Conservation (phyloP, 2,113 vertebrate genomes). For the Ailurus styani region DNA sequence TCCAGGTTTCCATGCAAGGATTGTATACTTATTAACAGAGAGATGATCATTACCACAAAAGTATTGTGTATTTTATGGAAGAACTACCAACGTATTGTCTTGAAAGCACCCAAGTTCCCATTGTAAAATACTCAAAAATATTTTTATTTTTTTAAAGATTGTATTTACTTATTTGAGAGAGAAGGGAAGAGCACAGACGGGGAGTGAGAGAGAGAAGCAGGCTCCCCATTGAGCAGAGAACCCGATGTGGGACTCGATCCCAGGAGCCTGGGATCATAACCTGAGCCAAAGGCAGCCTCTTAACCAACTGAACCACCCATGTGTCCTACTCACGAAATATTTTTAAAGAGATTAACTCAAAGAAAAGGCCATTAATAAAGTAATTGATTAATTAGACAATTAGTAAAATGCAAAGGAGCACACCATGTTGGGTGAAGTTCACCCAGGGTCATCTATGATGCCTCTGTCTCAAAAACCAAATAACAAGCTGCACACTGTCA, state of each 20-base stretch:
- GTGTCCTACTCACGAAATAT: not conserved
- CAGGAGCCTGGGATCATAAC: too few species aligned
- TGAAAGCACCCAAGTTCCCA: not conserved
- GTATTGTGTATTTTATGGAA: not conserved
- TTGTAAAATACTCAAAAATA: not conserved
- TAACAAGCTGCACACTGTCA: not conserved
- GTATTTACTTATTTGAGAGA: not conserved
- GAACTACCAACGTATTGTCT: not conserved
- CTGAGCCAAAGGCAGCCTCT: too few species aligned
- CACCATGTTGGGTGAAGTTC: not conserved
- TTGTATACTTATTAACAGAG: not conserved
- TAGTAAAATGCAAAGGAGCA: not conserved
- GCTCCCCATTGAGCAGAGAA: not conserved
- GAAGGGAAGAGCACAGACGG: not conserved
- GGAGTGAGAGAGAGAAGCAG: not conserved
- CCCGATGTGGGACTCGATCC: too few species aligned
- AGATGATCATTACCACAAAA: not conserved
- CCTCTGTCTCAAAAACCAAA: not conserved
- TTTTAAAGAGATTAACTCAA: not conserved
- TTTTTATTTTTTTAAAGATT: not conserved
- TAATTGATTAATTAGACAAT: not conserved
- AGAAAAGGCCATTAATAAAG: not conserved
- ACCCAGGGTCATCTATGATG: accelerated
- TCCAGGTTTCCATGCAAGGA: not conserved
- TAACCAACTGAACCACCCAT: too few species aligned